These are phyloP conservation scores for Epiblema foenella DNA, from an alignment of 2,888 invertebrate genomes.

Conservation along the genomic window DNA sequence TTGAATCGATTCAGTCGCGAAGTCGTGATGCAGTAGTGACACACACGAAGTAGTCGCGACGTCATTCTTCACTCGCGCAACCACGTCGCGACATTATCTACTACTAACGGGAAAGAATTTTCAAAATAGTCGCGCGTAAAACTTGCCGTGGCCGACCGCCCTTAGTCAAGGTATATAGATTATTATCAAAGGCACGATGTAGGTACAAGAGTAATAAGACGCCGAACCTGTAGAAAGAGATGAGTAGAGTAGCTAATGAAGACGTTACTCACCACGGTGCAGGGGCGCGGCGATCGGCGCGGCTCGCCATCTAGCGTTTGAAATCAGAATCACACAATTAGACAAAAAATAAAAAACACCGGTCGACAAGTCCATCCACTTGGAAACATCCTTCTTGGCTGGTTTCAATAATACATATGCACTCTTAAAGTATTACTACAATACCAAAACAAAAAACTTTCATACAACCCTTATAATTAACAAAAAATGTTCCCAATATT, in stretches of 20 bases:
- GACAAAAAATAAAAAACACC: constrained; percentile 51
- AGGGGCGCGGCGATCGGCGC: constrained; percentile 56
- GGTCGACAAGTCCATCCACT: constrained; percentile 23
- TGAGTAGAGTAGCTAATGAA: constrained; percentile 43
- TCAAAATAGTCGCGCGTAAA: too few relatives aligned
- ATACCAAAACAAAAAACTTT: not conserved
- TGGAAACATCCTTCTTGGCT: constrained; percentile 16
- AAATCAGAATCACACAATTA: constrained; percentile 81
- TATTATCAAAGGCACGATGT: constrained; percentile 9
- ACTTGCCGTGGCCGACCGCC: not conserved
- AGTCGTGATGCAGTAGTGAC: too few relatives aligned
- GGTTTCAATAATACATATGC: constrained; percentile 11
- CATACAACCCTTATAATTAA: not conserved
- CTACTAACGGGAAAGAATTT: too few relatives aligned
- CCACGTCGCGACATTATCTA: not conserved
- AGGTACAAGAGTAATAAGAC: not conserved
- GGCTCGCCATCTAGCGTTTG: constrained; percentile 74
- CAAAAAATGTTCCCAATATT: constrained; percentile 1
- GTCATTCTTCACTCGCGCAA: not conserved
- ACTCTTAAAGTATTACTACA: not conserved
- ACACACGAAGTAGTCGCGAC: too few relatives aligned
- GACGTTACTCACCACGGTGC: constrained; percentile 70
- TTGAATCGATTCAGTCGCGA: not conserved
- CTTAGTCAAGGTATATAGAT: constrained; percentile 14
- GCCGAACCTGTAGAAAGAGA: constrained; percentile 49